Evolutionary conservation across 2,797 vertebrate genomes (phyloP), one percentile per base, ranked within the genome.

Genomic region (Chelon labrosus): DNA sequence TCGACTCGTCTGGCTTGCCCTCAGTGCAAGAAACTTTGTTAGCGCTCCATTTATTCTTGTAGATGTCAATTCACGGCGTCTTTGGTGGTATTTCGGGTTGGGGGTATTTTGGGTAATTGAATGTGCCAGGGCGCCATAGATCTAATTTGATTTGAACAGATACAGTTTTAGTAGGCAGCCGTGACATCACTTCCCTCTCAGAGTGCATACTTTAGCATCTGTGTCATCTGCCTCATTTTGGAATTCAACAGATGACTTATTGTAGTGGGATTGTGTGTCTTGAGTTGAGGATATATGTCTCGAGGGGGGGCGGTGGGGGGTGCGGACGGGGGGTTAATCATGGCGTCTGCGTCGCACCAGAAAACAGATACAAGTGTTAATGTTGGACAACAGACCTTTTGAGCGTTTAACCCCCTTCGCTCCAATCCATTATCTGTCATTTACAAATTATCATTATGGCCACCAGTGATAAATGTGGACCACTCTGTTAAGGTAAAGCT

Each of bases 71-170:
- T 58, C 44, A 22, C 17, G 73, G 80, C 65, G 46, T 78, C 90
- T 84, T 87, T 89, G 89, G 87, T 88, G 90, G 86, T 91, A 91
- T 92, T 94, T 89, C 22, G 63, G 77, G 77, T 58, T 35, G 62
- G 61, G 83, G 87, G 82, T 85, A 85, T 91, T 93, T 94, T 6
- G 81, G 84, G 82, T 88, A 85, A 89, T 88, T 90, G 80, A 89
- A 86, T 92, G 92, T 91, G 88, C 88, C 89, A 84, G 81, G 87
- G 88, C 83, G 85, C 89, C 86, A 57, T 75, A 73, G 84, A 83
- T 88, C 73, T 94, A 93, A 93, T 93, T 93, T 70, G 82, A 94
- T 93, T 94, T 92, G 79, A 82, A 90, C 83, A 88, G 87, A 92
- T 91, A 89, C 84, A 71, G 82, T 91, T 94, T 92, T 92, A 91